phyloP scores from a whole-genome alignment of 2,113 vertebrate genomes.

The Rhinogobius similis region DNA sequence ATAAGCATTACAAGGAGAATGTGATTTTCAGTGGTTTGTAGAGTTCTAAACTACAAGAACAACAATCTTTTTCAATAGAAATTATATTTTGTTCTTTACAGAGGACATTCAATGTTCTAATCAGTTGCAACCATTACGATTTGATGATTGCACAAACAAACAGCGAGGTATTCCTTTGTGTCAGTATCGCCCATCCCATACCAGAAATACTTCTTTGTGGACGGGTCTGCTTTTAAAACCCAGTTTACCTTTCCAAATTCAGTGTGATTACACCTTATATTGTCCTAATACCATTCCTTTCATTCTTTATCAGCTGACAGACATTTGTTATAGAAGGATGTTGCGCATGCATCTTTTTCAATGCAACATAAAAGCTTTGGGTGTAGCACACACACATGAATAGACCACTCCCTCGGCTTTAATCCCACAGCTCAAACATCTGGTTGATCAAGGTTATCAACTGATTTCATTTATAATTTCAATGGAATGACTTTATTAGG shows the following conservation, averaged over 20 bases:
- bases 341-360: conserved; percentile 6
- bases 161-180: too few relatives aligned
- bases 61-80: too few relatives aligned
- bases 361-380: conserved; percentile 36
- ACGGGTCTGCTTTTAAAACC: background rate
- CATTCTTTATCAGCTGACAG: background rate
- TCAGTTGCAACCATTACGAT: too few relatives aligned
- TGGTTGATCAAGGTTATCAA: conserved; percentile 43
- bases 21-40: too few relatives aligned
- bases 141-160: too few relatives aligned
- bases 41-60: too few relatives aligned
- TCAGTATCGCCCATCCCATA: background rate
- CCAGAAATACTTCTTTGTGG: background rate
- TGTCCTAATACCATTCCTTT: conserved; percentile 1
- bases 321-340: conserved; percentile 1
- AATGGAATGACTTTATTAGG: background rate
- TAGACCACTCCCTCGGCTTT: conserved; percentile 39
- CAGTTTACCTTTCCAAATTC: background rate
- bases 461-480: background rate
- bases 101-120: too few relatives aligned
- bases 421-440: conserved; percentile 36
- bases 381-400: conserved; percentile 29
- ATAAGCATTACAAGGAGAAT: too few relatives aligned
- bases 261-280: background rate
- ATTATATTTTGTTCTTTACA: too few relatives aligned